Evolutionary conservation across 2,113 vertebrate species (phyloP), one percentile per base, ranked within the genome.

Genomic region (Dipodomys spectabilis): DNA sequence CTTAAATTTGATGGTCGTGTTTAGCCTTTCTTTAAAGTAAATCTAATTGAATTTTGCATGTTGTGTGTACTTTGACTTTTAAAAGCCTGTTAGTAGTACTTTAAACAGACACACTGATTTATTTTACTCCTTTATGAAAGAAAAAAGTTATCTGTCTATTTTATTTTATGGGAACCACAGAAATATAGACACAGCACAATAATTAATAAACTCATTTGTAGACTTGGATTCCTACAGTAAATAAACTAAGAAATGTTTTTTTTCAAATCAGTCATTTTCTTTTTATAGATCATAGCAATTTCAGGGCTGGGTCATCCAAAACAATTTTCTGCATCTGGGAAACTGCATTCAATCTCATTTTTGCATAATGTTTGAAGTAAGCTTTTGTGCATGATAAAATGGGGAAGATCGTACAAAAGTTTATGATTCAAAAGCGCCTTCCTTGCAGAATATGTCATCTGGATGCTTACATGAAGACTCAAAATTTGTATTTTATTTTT

Each of bases 391-490:
- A 96, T 82, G 74, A 96, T 77, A 64, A 96, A 97, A 96, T 28
- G 95, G 23, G 44, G 96, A 97, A 96, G 93, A 94, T 86, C 92
- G 94, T 95, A 96, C 89, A 93, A 96, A 97, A 96, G 96, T 97
- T 93, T 93, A 93, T 91, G 91, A 92, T 96, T 93, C 1, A 73
- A 96, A 97, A 97, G 84, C 95, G 93, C 93, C 81, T 97, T 85
- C 87, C 95, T 95, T 94, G 93, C 90, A 97, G 60, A 45, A 78
- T 96, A 83, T 97, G 96, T 98, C 96, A 97, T 97, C 97, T 97
- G 95, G 95, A 89, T 97, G 96, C 97, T 98, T 97, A 94, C 96
- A 94, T 94, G 96, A 95, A 92, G 95, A 96, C 94, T 97, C 90
- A 93, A 95, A 97, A 95, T 96, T 96, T 96, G 53, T 83, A 49